phyloP scores from a whole-genome alignment of 2,113 vertebrate genomes.

The Ophiodon elongatus region DNA sequence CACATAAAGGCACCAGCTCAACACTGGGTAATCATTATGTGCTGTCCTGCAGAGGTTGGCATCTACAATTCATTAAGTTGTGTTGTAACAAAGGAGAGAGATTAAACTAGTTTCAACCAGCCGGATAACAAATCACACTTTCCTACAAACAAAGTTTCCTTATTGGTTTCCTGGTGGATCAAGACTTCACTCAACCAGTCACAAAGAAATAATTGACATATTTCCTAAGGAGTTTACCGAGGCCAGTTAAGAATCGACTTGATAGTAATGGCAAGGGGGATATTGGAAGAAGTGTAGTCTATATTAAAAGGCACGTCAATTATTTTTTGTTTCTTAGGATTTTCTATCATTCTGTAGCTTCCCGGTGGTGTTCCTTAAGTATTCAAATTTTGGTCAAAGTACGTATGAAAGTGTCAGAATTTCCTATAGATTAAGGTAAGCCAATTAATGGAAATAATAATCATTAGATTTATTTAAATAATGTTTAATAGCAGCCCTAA shows the following conservation, averaged over 20 bases:
- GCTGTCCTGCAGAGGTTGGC: slow-evolving; percentile 8
- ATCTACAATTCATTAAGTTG: slow-evolving; percentile 13
- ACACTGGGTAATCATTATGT: slow-evolving; percentile 5
- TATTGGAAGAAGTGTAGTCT: background rate
- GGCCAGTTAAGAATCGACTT: background rate
- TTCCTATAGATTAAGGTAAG: background rate
- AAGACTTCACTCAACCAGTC: background rate
- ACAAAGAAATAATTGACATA: slow-evolving; percentile 41
- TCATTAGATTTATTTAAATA: background rate
- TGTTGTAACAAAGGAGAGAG: slow-evolving; percentile 6
- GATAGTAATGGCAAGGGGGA: background rate
- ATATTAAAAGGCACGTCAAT: no score
- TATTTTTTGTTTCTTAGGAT: no score
- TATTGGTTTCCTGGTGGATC: slow-evolving; percentile 20
- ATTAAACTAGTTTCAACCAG: slow-evolving; percentile 27
- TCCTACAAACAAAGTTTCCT: slow-evolving; percentile 2
- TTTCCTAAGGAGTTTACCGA: background rate
- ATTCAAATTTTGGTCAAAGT: background rate
- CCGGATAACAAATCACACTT: slow-evolving; percentile 14
- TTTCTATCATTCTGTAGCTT: no score
- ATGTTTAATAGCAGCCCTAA: background rate
- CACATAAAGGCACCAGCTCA: slow-evolving; percentile 26
- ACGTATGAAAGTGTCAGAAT: background rate
- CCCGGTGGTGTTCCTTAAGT: no score
- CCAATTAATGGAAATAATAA: background rate